Evolutionary conservation across 2,888 invertebrate genomes (phyloP), one percentile per base, ranked within the genome.

Genomic region (Orgyia antiqua): DNA sequence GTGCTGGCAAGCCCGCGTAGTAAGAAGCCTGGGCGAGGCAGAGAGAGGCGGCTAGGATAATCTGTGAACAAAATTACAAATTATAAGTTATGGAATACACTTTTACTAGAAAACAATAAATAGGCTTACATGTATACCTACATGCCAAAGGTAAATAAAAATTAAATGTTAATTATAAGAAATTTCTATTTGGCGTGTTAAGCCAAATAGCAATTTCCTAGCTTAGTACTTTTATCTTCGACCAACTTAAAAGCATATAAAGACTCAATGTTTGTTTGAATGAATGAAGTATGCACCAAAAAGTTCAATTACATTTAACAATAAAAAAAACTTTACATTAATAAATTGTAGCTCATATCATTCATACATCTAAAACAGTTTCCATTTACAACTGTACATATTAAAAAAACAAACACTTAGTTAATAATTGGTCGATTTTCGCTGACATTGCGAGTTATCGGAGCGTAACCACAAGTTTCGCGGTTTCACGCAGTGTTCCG

Each of bases 11-110:
- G 49, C 73, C 87, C 45, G 72, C 80, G 78, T 73, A 87, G 67
- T 78, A 87, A n/a, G 88, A 87, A 31, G 88, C 87, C 55, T 87
- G 76, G 39, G 88, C 88, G 54, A 83, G 64, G 79, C 86, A 83
- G 51, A 84, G 69, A 58, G 78, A 61, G 62, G 82, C 75, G 52
- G 82, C 83, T 58, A 86, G 61, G 64, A 86, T 71, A 74, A 86
- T 77, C 86, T 86, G 68, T 15, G 15, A 15, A 4, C 15, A 15
- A 15, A 15, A 4, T 15, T 6, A 15, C 15, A 15, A 15, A 15
- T 15, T 15, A 6, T 15, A 15, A 15, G 15, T 15, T 4, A 15
- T 15, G 15, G 4, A 4, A 15, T 15, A 6, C 6, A 6, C 15
- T 15, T 15, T 4, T 15, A 15, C 6, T 6, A 6, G 4, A 15